phyloP scores from a whole-genome alignment of 53 echinoderm and acorn worm genomes.

The Paracentrotus lividus region DNA sequence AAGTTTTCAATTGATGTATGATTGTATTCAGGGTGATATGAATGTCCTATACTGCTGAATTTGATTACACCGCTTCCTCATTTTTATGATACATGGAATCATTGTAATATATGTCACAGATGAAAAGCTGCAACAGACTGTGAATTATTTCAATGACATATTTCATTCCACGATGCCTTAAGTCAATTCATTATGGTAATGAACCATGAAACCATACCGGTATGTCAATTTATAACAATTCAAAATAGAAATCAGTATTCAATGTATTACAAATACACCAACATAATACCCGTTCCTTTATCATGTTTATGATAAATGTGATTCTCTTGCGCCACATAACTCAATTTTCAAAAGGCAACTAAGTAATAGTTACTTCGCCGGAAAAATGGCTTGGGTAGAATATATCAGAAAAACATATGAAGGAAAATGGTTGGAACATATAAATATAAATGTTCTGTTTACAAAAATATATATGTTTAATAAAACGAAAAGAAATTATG shows the following conservation, averaged over 20 bases:
- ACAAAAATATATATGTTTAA: too few relatives aligned
- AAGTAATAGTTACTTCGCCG: not conserved
- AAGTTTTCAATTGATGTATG: too few relatives aligned
- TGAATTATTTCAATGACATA: not conserved
- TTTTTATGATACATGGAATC: not conserved
- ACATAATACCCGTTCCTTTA: too few relatives aligned
- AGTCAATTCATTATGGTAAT: conserved; percentile 15
- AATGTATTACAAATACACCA: not conserved
- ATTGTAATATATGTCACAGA: not conserved
- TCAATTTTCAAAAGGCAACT: too few relatives aligned
- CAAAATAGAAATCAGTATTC: not conserved
- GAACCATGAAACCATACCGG: not conserved
- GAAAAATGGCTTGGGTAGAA: not conserved
- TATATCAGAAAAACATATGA: not conserved
- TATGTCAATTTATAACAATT: not conserved
- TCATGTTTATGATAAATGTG: too few relatives aligned
- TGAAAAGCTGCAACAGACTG: not conserved
- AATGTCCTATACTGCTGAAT: too few relatives aligned
- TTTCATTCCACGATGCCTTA: not conserved
- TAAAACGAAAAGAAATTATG: too few relatives aligned
- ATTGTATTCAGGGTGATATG: too few relatives aligned
- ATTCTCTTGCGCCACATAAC: too few relatives aligned
- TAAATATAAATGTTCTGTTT: too few relatives aligned
- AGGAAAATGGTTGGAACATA: too few relatives aligned
- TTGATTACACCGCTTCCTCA: not conserved